Percentiles rank a stretch among this genome's conserved stretches.
phyloP scores from a whole-genome alignment of 2,888 invertebrate species.

The Pollenia angustigena region DNA sequence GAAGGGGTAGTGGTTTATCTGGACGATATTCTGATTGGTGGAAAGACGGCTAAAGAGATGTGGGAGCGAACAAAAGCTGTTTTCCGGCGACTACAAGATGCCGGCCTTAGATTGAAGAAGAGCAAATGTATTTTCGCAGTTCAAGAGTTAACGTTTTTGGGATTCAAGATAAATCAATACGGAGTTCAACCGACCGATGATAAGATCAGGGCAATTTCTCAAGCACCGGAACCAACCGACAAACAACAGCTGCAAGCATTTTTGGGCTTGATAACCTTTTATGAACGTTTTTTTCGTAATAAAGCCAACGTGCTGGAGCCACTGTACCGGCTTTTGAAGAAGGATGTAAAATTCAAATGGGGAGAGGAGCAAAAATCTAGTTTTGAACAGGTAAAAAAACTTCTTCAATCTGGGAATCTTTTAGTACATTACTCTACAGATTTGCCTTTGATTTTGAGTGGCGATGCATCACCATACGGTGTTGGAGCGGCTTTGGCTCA shows the following conservation, averaged over 20 bases:
- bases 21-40: slow-evolving; percentile 63
- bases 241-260: slow-evolving; percentile 38
- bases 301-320: slow-evolving; percentile 14
- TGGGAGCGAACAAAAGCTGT: slow-evolving; percentile 12
- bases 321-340: slow-evolving; percentile 31
- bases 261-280: slow-evolving; percentile 37
- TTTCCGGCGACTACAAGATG: slow-evolving; percentile 26
- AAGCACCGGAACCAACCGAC: slow-evolving; percentile 34
- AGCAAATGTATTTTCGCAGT: slow-evolving; percentile 48
- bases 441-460: slow-evolving; percentile 39
- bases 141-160: slow-evolving; percentile 38
- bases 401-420: slow-evolving; percentile 7
- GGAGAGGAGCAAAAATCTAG: slow-evolving; percentile 21
- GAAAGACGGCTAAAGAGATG: slow-evolving; percentile 17
- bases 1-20: slow-evolving; percentile 55
- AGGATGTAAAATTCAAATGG: not conserved
- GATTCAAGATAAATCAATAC: slow-evolving; percentile 24
- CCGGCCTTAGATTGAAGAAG: slow-evolving; percentile 16
- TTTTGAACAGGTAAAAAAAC: slow-evolving; percentile 10
- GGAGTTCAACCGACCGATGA: slow-evolving; percentile 46
- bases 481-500: slow-evolving; percentile 58
- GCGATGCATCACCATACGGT: slow-evolving; percentile 62
- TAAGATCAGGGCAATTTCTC: slow-evolving; percentile 48
- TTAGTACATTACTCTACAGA: slow-evolving; percentile 44
- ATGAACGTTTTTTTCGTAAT: slow-evolving; percentile 35